Evolutionary conservation across 2,888 invertebrate genomes (phyloP).

Genomic region (Rhaphigaster nebulosa): DNA sequence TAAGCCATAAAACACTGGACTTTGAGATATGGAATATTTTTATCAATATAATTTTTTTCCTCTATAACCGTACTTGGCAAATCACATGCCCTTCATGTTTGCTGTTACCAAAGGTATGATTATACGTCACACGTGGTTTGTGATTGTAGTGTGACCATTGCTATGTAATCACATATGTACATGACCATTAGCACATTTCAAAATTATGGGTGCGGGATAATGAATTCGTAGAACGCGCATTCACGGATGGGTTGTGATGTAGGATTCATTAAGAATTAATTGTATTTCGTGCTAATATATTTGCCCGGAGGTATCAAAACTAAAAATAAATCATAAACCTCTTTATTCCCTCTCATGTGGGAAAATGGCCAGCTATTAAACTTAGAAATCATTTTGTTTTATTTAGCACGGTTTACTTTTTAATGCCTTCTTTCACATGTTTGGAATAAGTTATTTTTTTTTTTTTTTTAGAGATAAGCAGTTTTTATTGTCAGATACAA

Average conservation of each 20-base stretch:
- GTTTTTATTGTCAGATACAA: no score
- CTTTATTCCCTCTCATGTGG: no score
- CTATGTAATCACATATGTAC: background rate
- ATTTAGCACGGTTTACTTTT: no score
- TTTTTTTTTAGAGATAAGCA: no score
- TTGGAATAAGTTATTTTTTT: no score
- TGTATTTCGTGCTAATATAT: background rate
- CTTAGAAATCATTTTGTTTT: no score
- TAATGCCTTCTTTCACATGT: no score
- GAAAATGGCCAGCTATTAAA: no score
- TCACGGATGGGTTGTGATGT: slow-evolving; percentile 1
- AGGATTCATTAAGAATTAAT: background rate
- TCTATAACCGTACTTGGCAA: background rate
- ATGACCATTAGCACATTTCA: background rate
- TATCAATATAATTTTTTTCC: background rate
- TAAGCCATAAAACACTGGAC: background rate
- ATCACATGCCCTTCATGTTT: background rate
- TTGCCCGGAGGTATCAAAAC: background rate
- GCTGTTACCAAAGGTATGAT: background rate
- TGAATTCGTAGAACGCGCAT: background rate
- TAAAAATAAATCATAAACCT: no score
- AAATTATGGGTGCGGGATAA: background rate
- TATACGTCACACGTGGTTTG: background rate
- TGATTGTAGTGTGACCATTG: background rate
- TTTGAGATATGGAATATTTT: background rate